Conservation (phyloP, 2,113 vertebrate species). For the Pteropus alecto region DNA sequence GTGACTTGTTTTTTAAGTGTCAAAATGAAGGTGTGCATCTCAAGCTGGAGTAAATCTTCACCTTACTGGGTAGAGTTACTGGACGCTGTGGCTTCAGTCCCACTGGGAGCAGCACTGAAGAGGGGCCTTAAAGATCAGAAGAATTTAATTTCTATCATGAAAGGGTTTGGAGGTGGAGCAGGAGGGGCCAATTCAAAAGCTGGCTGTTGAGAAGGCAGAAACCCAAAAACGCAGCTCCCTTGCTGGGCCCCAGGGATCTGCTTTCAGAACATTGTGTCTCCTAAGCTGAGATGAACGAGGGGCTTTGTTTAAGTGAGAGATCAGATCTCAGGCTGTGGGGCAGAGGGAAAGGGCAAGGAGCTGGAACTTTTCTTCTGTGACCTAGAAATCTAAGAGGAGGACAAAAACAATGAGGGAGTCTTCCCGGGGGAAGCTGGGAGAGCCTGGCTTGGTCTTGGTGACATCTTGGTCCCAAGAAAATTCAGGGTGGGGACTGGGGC, state of each 20-base stretch:
- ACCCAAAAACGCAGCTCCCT: background rate
- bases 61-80: background rate
- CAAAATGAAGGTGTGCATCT: background rate
- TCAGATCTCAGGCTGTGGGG: slow-evolving; percentile 24
- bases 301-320: slow-evolving; percentile 56
- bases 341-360: background rate
- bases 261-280: slow-evolving; percentile 55
- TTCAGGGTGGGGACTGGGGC: background rate
- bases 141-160: slow-evolving; percentile 56
- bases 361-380: slow-evolving; percentile 1
- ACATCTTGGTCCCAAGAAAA: background rate
- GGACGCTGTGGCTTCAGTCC: background rate
- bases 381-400: background rate
- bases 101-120: fast-evolving
- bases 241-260: background rate
- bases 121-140: slow-evolving; percentile 45
- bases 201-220: background rate
- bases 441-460: background rate
- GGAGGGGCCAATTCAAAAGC: slow-evolving; percentile 38
- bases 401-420: background rate
- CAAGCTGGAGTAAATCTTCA: background rate
- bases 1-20: background rate
- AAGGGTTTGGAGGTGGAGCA: slow-evolving; percentile 21
- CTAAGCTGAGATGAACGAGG: background rate
- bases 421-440: background rate